Base-by-base conservation (phyloP, 2,113 vertebrate species). In the Trogon surrucura region DNA sequence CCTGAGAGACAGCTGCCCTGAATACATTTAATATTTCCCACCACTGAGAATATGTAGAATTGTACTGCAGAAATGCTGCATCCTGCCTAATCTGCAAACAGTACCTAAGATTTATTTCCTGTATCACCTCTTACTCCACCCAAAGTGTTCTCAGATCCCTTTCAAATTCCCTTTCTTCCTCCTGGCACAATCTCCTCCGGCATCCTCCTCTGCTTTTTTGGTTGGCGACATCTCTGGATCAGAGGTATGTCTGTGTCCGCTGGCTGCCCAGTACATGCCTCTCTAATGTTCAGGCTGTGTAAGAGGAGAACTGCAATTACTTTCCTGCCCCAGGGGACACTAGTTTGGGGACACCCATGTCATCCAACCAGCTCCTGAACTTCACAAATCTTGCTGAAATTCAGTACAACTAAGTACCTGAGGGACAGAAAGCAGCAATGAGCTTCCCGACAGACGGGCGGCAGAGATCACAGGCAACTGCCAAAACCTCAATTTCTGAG, bases 201-300 rank as follows among this genome's bases (percentile, higher is more conserved):
- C 88, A 84, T 53, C 53, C 45, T 89, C 21, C n/a, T 60, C 45
- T 57, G 53, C 62, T 79, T 53, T n/a, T 79, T 53, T n/a, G 30
- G 53, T 2, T 87, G 71, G 84, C 1, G 16, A 93, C 88, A 81
- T 89, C 92, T 80, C 45, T 50, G 58, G 26, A 82, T 89, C 95
- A 85, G 34, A 79, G 66, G 58, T 12, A 77, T 56, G 83, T 58
- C 47, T 54, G 85, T 48, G 50, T 5, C 73, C 86, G 13, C 77
- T 61, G 82, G 58, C 77, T 74, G 70, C 86, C 85, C 88, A 80
- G 81, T 45, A 80, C 81, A 80, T n/a, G 58, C 85, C 93, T 80
- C 66, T 47, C 14, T 19, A 65, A 85, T 19, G 32, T 34, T 60
- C 73, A 86, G 69, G 69, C 69, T 53, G 9, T 26, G n/a, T 36